These are phyloP conservation scores for Gonatopus flavifemur DNA, from an alignment of 1,140 invertebrate species.

Conservation along the genomic window DNA sequence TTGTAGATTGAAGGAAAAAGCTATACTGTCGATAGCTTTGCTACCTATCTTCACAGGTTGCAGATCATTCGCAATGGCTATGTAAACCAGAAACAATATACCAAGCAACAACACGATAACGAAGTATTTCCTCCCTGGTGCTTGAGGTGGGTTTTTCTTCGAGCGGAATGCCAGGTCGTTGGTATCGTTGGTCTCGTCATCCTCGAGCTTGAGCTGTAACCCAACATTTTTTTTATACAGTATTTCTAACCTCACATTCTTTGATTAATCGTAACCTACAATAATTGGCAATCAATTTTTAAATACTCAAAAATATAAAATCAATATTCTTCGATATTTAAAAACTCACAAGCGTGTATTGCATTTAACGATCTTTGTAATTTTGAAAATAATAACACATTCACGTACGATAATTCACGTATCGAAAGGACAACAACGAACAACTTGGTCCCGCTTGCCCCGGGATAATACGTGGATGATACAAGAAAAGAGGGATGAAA, in stretches of 20 bases:
- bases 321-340: no score
- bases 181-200: slow-evolving; percentile 24
- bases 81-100: slow-evolving; percentile 41
- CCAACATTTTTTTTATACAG: not conserved
- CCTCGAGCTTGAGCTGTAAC: slow-evolving; percentile 30
- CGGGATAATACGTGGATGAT: slow-evolving; percentile 4
- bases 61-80: slow-evolving; percentile 43
- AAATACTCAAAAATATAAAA: not conserved
- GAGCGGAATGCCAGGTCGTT: slow-evolving; percentile 18
- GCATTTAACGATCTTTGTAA: slow-evolving; percentile 24
- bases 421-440: no score
- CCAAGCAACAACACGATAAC: slow-evolving; percentile 26
- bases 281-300: no score
- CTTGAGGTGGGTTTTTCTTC: slow-evolving; percentile 26
- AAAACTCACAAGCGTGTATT: slow-evolving; percentile 35
- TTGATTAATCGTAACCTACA: no score
- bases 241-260: not conserved
- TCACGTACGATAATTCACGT: no score
- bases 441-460: slow-evolving; percentile 8
- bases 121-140: slow-evolving; percentile 28
- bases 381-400: no score
- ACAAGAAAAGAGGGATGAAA: not conserved
- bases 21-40: slow-evolving; percentile 47
- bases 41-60: slow-evolving; percentile 43
- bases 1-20: slow-evolving; percentile 48